phyloP scores from a whole-genome alignment of 2,797 vertebrate genomes.

The Phoeniculus purpureus region DNA sequence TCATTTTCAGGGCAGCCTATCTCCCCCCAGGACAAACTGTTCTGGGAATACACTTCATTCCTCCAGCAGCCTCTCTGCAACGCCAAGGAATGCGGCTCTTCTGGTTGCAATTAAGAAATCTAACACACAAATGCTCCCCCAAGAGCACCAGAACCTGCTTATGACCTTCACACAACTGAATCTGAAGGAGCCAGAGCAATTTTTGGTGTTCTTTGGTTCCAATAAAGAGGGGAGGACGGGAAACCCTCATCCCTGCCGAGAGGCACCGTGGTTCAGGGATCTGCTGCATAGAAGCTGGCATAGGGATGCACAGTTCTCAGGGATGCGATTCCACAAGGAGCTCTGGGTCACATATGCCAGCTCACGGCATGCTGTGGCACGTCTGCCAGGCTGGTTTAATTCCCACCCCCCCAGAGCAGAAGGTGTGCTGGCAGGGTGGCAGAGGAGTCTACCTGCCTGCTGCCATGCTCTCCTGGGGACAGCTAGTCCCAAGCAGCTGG shows the following conservation, averaged over 20 bases:
- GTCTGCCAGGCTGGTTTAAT: background rate
- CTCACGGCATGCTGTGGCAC: rapidly evolving
- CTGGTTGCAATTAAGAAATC: slow-evolving; percentile 70
- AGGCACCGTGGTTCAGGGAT: background rate
- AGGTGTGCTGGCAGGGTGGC: background rate
- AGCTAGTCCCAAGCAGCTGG: background rate
- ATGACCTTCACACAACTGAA: slow-evolving; percentile 34
- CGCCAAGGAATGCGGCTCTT: slow-evolving; percentile 60
- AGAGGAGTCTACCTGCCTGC: background rate
- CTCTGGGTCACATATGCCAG: background rate
- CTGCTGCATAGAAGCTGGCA: background rate
- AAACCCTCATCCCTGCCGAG: background rate
- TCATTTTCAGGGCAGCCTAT: slow-evolving; percentile 60
- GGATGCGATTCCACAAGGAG: background rate
- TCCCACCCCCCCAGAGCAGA: background rate
- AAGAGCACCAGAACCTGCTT: slow-evolving; percentile 54
- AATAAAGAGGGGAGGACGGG: background rate
- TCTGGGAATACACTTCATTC: slow-evolving; percentile 57
- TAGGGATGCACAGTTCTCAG: background rate
- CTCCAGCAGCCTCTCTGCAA: slow-evolving; percentile 45
- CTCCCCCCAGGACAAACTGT: background rate
- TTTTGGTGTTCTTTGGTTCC: slow-evolving; percentile 32
- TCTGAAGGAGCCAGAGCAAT: background rate
- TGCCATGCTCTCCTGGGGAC: background rate
- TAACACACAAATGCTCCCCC: slow-evolving; percentile 42